phyloP scores from a whole-genome alignment of 1,140 invertebrate species.

The Nomia melanderi region DNA sequence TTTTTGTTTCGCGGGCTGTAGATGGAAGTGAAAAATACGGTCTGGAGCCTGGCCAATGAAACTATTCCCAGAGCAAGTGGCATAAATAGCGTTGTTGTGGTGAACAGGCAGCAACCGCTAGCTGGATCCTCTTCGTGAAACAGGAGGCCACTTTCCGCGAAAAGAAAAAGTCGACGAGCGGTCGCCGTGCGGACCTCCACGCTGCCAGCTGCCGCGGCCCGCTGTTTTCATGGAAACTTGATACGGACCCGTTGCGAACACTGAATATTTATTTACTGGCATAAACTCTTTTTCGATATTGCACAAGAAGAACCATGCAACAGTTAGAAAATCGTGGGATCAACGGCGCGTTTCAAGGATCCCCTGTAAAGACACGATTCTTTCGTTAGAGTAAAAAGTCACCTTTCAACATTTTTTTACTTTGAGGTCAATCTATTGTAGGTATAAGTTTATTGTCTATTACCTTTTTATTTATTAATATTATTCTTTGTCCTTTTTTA shows the following conservation, averaged over 20 bases:
- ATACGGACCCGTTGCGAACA: not conserved
- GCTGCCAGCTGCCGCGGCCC: not conserved
- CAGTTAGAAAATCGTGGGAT: not conserved
- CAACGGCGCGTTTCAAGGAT: not conserved
- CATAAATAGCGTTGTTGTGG: constrained; percentile 60
- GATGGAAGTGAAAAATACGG: constrained; percentile 58
- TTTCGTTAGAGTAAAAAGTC: not conserved
- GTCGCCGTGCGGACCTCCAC: not conserved
- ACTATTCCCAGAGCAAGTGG: constrained; percentile 61
- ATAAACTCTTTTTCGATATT: not conserved
- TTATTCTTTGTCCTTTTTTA: too few species aligned
- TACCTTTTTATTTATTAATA: too few species aligned
- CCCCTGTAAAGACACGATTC: too few species aligned
- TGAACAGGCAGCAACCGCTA: constrained; percentile 23
- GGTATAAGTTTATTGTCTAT: too few species aligned
- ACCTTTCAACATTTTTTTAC: not conserved
- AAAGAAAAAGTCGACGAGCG: not conserved
- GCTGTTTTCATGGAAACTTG: constrained; percentile 13
- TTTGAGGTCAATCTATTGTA: too few species aligned
- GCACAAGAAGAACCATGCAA: not conserved
- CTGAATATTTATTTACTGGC: not conserved
- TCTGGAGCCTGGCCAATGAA: constrained; percentile 59
- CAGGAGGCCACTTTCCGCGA: constrained; percentile 20
- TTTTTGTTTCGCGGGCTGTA: constrained; percentile 23
- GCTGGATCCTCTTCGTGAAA: constrained; percentile 12